Evolutionary conservation across 2,113 vertebrate genomes (phyloP).

Genomic region (Mesoclemmys tuberculata): DNA sequence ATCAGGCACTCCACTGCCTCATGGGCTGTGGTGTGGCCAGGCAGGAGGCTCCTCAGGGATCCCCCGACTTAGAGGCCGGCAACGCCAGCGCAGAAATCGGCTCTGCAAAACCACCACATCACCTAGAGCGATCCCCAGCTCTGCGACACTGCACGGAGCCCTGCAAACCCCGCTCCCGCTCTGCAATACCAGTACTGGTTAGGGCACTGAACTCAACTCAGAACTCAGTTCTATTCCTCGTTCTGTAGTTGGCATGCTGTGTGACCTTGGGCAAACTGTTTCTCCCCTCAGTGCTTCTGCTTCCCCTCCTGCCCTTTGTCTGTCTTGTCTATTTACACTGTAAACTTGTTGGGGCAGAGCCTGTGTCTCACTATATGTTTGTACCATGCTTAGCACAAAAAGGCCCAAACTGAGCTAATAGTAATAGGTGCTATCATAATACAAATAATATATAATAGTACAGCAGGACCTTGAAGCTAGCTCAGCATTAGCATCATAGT

Average conservation of each 20-base stretch:
- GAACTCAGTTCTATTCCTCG: neutral
- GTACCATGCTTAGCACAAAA: neutral
- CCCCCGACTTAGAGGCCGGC: accelerated
- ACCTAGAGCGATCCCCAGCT: too few relatives aligned
- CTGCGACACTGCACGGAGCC: too few relatives aligned
- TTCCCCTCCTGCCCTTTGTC: neutral
- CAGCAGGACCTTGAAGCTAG: neutral
- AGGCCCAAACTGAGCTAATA: neutral
- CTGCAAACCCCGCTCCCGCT: too few relatives aligned
- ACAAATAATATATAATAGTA: neutral
- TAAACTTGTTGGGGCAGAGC: neutral
- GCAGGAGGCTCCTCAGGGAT: accelerated
- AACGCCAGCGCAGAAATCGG: too few relatives aligned
- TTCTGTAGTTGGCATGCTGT: neutral
- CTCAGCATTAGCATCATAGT: neutral
- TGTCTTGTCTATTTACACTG: neutral
- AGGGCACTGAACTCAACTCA: neutral
- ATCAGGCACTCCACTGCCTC: neutral
- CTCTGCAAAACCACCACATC: too few relatives aligned
- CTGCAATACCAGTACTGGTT: neutral
- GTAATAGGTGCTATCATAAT: neutral
- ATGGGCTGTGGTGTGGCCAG: neutral
- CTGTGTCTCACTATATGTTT: neutral
- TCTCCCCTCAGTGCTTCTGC: neutral
- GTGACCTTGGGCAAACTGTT: neutral